Base-by-base conservation (phyloP, 2,888 invertebrate species). In the Chaitophorus viminalis region DNA sequence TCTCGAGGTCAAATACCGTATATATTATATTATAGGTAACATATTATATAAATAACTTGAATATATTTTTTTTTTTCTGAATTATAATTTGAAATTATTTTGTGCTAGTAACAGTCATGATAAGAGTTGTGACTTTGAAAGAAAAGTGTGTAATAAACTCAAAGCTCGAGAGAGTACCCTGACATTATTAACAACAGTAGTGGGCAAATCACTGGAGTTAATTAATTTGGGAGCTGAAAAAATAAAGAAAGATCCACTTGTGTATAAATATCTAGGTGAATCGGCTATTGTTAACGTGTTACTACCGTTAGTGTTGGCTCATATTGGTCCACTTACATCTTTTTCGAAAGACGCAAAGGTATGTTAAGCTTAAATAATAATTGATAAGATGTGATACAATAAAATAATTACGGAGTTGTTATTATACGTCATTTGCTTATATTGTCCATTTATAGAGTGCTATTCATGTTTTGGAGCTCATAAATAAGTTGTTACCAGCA, bases 1-100 rank as follows among this genome's bases (percentile, higher is more conserved):
- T 95, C 96, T 0, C 93, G 99, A 85, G 99, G 99, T 18, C 99
- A 99, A 92, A 95, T 99, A 90, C 99, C 99, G 0, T 95, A 96
- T 90, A 94, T 99, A 79, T 93, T 99, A 29, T 99, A 99, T 91
- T 97, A 94, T 92, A 96, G 95, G 94, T 95, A 92, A 90, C 1
- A 25, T 72, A 29, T 33, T 70, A 29, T 39, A 31, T 39, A 18
- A 39, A 81, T 25, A 54, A n/a, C 74, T 25, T 60, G 31, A 54
- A 72, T 39, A 25, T 54, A n/a, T n/a, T n/a, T n/a, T n/a, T 77
- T 68, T 46, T 52, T 3, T n/a, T 17, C 31, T 17, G 60, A 31
- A 65, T 39, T 46, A 5, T 39, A 46, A 65, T 54, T 84, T 84
- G 21, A 21, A 39, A 65, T 76, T 31, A 25, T 95, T 94, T 3